Percentiles rank a stretch among this genome's conserved stretches.
phyloP scores from a whole-genome alignment of 1,140 invertebrate genomes.

The Oppia nitens region DNA sequence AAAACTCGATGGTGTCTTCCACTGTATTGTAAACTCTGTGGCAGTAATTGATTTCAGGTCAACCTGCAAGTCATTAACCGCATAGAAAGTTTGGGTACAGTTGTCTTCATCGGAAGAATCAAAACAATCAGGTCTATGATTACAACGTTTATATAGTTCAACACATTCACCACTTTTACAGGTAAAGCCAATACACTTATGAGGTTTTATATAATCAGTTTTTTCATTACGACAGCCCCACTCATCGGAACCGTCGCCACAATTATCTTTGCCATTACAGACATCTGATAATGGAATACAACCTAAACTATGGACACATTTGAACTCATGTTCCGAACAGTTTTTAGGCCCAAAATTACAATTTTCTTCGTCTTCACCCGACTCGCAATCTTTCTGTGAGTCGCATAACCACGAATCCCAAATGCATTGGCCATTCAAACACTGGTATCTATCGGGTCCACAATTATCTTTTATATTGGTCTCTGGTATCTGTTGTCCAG shows the following conservation, averaged over 20 bases:
- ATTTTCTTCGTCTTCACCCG: conserved; percentile 35
- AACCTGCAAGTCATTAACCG: conserved; percentile 34
- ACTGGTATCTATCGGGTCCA: conserved; percentile 26
- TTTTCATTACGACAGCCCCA: conserved; percentile 16
- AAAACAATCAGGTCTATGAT: conserved; percentile 45
- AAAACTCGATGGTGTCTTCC: conserved; percentile 27
- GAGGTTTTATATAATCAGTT: not conserved
- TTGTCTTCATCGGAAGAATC: conserved; percentile 52
- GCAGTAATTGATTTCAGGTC: conserved; percentile 34
- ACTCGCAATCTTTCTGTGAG: conserved; percentile 50
- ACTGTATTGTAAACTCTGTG: conserved; percentile 36
- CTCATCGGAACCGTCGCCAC: conserved; percentile 45
- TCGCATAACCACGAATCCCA: conserved; percentile 57
- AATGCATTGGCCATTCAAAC: conserved; percentile 45
- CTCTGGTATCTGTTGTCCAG: conserved; percentile 10
- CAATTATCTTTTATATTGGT: not conserved
- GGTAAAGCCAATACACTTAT: conserved; percentile 31
- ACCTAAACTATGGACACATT: conserved; percentile 47
- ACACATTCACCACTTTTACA: conserved; percentile 44
- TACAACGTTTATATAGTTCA: conserved; percentile 39
- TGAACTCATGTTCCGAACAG: conserved; percentile 47
- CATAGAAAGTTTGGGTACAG: conserved; percentile 33
- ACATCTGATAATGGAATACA: conserved; percentile 45
- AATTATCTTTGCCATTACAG: conserved; percentile 79
- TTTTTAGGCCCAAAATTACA: conserved; percentile 57